Evolutionary conservation across 2,888 invertebrate species (phyloP).

Genomic region (Oligia latruncula): DNA sequence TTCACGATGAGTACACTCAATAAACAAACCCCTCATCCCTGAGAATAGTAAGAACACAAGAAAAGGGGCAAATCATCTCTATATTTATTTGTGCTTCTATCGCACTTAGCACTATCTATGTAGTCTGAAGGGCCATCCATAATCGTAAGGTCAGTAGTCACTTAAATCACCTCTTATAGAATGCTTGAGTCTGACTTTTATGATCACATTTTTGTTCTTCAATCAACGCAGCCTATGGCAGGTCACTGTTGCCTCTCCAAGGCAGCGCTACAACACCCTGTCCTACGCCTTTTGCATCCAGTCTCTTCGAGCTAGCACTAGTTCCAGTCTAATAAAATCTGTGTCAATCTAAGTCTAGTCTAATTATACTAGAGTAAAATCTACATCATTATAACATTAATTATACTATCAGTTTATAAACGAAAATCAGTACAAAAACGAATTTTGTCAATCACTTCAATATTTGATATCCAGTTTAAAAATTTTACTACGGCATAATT

Average conservation of each 20-base stretch:
- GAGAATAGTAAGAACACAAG: conserved; percentile 17
- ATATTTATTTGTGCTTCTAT: conserved; percentile 23
- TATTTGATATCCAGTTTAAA: conserved; percentile 25
- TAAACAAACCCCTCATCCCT: conserved; percentile 9
- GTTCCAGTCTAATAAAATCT: not conserved
- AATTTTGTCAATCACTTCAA: conserved; percentile 11
- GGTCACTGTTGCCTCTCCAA: not conserved
- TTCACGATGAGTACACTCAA: conserved; percentile 31
- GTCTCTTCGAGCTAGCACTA: not conserved
- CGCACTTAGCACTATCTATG: not conserved
- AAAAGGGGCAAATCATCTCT: conserved; percentile 18
- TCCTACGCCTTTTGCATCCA: too few relatives aligned
- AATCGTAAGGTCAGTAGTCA: not conserved
- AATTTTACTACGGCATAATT: conserved; percentile 36
- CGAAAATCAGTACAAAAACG: conserved; percentile 1
- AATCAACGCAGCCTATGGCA: not conserved
- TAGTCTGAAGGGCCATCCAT: conserved; percentile 5
- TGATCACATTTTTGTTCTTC: not conserved
- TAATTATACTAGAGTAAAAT: not conserved
- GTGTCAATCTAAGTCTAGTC: too few relatives aligned
- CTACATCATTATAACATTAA: not conserved
- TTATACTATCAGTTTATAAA: not conserved
- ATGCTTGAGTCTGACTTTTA: not conserved
- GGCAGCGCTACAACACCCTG: not conserved
- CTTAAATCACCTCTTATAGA: not conserved